Evolutionary conservation across 2,888 invertebrate genomes (phyloP), one percentile per base, ranked within the genome.

Genomic region (Ephialtes manifestator): DNA sequence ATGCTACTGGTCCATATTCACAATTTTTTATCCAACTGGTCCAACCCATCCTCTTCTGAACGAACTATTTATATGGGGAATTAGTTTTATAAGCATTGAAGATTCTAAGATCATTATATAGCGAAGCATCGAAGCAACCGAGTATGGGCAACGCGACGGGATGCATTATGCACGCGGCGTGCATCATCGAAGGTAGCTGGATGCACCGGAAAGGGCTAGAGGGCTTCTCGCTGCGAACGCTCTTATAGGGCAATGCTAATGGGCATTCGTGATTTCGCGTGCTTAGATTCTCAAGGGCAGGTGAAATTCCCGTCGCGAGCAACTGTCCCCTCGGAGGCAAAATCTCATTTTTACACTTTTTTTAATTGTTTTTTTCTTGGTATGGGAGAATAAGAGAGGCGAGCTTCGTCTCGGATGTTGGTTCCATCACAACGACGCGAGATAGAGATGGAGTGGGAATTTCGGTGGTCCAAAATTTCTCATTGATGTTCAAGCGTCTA

Each of bases 251-350:
- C 81, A 81, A 81, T 77, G 77, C 81, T 90, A 91, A 91, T 90
- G 87, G 90, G 87, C 89, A 87, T 91, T 91, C 91, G 91, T 91
- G 92, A 90, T 91, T 91, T 91, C 90, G 90, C 88, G 91, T 89
- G 91, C 90, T 91, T 91, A 91, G 91, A 91, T 90, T 88, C 87
- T 53, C 60, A 83, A 88, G 81, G 89, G 90, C 92, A 92, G 92
- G 92, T 92, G 92, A 90, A 85, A 87, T 71, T 82, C 63, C 75
- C 71, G 70, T 18, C 53, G 51, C 58, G 53, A 67, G 82, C 91
- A 90, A 91, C 90, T 92, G 91, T 90, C 90, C 87, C 90, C 92
- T 91, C 85, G 87, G 71, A 92, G 92, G 90, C 91, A 91, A 86
- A 90, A 88, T 81, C 87, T 78, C 81, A 83, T 88, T 85, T 88